Base-by-base conservation (phyloP, 1,140 invertebrate species). In the Musca domestica region DNA sequence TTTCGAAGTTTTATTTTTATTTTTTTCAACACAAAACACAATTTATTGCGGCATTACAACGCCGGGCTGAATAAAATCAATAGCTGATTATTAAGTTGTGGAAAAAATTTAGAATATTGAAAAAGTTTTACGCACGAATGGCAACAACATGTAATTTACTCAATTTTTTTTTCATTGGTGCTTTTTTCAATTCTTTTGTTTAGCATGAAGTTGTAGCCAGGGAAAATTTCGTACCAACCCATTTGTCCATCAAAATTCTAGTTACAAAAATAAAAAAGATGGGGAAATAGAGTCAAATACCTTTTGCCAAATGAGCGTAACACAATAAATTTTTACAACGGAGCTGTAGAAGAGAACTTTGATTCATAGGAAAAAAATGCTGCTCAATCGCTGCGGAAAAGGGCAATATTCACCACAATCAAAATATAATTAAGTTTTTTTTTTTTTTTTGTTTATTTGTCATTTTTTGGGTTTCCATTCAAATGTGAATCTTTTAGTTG, bases 111-210 rank as follows among this genome's bases (percentile, higher is more conserved):
- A 41, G 34, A 56, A 54, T 27, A 56, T 56, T 56, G 23, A 58
- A 41, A 34, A 61, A n/a, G 34, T 61, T 34, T 61, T 12, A 61
- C 41, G 56, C 56, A 19, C 56, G 56, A 61, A 61, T 61, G 34
- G 10, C 34, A 34, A 58, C 17, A 30, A 30, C 15, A 17, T 58
- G 25, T 58, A 58, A 58, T 58, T 58, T 30, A n/a, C n/a, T n/a
- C n/a, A n/a, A n/a, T n/a, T n/a, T n/a, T n/a, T n/a, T n/a, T 12
- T 58, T 58, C n/a, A 54, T 54, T 25, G 52, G 14, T 23, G 48
- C 2, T 49, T 7, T 49, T 49, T n/a, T n/a, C n/a, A n/a, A n/a
- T n/a, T n/a, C 12, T 41, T 41, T 41, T 30, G 27, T 30, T 41
- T 41, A 41, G 10, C 6, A 41, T 41, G 10, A 19, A 51, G 17